These are phyloP conservation scores for Ectobius pallidus DNA, from an alignment of 2,888 invertebrate species.

Conservation along the genomic window DNA sequence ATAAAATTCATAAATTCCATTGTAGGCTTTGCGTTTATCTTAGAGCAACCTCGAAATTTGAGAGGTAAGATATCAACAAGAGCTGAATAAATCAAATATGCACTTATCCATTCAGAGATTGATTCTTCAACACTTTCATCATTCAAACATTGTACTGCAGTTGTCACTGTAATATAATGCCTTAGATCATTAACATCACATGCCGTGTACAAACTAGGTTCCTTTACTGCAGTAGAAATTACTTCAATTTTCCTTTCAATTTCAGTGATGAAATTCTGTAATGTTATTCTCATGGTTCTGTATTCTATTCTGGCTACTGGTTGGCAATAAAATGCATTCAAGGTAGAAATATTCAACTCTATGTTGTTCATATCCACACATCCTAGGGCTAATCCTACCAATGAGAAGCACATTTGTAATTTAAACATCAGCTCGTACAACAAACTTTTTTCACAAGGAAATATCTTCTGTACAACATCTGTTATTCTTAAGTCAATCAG, in stretches of 20 bases:
- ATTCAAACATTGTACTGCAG: neutral
- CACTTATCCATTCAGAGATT: neutral
- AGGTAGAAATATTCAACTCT: slow-evolving; percentile 15
- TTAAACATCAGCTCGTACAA: neutral
- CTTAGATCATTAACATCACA: neutral
- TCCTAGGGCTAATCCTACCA: neutral
- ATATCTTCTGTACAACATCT: neutral
- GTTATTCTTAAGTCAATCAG: neutral
- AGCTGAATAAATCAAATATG: slow-evolving; percentile 15
- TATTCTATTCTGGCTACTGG: neutral
- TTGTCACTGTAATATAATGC: neutral
- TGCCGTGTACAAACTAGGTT: neutral
- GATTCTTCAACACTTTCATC: neutral
- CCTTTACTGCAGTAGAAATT: neutral
- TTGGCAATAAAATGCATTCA: slow-evolving; percentile 7
- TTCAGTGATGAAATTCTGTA: neutral
- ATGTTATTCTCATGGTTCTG: neutral
- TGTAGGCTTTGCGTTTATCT: neutral
- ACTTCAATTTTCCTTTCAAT: neutral
- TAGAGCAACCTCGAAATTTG: neutral
- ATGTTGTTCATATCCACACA: slow-evolving; percentile 14
- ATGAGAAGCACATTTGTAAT: neutral
- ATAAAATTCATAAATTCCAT: neutral
- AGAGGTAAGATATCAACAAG: slow-evolving; percentile 9
- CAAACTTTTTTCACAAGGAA: neutral